Evolutionary conservation across 2,888 invertebrate genomes (phyloP), one percentile per base, ranked within the genome.

Genomic region (Cryptocephalus primarius): DNA sequence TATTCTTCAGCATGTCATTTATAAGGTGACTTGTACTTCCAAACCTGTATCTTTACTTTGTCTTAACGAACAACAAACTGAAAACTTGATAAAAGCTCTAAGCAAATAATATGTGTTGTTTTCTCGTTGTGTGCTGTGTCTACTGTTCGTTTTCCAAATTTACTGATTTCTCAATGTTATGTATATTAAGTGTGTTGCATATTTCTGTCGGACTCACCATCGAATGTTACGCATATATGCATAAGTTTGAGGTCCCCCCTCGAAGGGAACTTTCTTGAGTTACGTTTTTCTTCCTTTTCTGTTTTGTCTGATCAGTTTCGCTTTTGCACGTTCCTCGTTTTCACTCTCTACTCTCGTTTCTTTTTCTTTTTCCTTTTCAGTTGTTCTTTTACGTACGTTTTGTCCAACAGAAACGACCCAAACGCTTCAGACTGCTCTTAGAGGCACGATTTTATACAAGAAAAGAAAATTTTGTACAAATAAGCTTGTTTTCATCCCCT

Each of bases 21-120:
- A 12, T 46, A 53, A 54, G 59, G 59, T 59, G 59, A 59, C 59
- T 59, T 56, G 59, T 59, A 59, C 59, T 59, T 59, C 59, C 59
- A 59, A 59, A 58, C 58, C 59, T 59, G 59, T 59, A 56, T 50
- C 48, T 48, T 41, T 46, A 49, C 47, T 45, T 22, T 22, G 22
- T 22, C 6, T 22, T 22, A 22, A 22, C 22, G 22, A 22, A 22
- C 22, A 22, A 22, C 22, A 22, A 22, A 22, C 22, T 6, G 22
- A 22, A 22, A 22, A 22, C 22, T 22, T 22, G 22, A 22, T 36
- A 36, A 36, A 34, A 2, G 12, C 2, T 36, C 38, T 36, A 6
- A 36, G 38, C 11, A 11, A 36, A 11, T 12, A 36, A 11, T 12
- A 11, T 36, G 12, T 12, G 11, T 40, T 40, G 13, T 40, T 9